Conservation (phyloP, 2,113 vertebrate species). For the Pleuronectes platessa region DNA sequence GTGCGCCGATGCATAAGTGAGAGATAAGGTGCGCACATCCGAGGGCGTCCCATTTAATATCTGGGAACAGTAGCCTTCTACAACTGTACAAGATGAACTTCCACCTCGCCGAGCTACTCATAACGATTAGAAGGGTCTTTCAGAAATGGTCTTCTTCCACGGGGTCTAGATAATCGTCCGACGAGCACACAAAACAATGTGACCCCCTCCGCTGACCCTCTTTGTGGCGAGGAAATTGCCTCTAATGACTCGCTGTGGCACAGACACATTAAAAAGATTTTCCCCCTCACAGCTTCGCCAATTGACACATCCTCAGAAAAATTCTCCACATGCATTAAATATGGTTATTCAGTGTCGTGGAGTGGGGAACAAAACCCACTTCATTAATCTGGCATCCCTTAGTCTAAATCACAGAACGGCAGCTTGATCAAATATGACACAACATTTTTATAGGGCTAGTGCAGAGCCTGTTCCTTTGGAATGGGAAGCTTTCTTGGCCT, state of each 20-base stretch:
- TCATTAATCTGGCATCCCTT: conserved; percentile 51
- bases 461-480: too few relatives aligned
- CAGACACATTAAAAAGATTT: conserved; percentile 58
- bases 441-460: background rate
- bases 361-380: background rate
- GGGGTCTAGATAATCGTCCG: conserved; percentile 73
- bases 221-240: conserved; percentile 75
- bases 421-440: conserved; percentile 45
- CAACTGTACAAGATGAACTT: conserved; percentile 69
- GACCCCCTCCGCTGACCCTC: conserved; percentile 75
- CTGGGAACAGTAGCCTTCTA: conserved; percentile 53
- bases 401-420: conserved; percentile 37
- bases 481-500: too few relatives aligned
- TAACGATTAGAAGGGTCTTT: conserved; percentile 68
- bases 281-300: conserved; percentile 47
- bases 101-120: conserved; percentile 66
- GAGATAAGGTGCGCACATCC: conserved; percentile 60
- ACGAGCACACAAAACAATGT: conserved; percentile 66
- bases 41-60: conserved; percentile 64
- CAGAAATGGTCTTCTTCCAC: conserved; percentile 61
- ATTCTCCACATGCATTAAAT: conserved; percentile 57
- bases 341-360: conserved; percentile 28
- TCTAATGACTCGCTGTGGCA: conserved; percentile 65
- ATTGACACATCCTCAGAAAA: conserved; percentile 62
- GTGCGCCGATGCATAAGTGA: conserved; percentile 29